These are phyloP conservation scores for Glareola pratincola DNA, from an alignment of 2,113 vertebrate genomes.

Conservation along the genomic window DNA sequence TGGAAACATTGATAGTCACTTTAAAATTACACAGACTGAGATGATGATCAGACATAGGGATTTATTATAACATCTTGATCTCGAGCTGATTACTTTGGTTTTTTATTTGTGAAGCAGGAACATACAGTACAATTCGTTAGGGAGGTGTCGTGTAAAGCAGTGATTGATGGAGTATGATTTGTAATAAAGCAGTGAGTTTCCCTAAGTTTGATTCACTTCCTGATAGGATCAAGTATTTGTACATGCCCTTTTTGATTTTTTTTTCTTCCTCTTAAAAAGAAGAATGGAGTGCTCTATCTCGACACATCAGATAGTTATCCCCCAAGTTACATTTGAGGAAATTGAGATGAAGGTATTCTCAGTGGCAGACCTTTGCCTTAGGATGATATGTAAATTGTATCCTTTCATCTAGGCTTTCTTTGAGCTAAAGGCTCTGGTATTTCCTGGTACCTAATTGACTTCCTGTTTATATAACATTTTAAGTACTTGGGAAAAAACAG, in stretches of 20 bases:
- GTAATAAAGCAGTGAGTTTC: background rate
- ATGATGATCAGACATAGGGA: background rate
- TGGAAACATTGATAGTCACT: background rate
- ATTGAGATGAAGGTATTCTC: slow-evolving; percentile 4
- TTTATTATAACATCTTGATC: background rate
- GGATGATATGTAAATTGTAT: slow-evolving; percentile 26
- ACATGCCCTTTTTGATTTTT: background rate
- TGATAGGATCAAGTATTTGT: background rate
- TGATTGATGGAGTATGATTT: background rate
- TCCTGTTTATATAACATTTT: slow-evolving; percentile 64
- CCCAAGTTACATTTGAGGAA: background rate
- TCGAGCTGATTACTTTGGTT: background rate
- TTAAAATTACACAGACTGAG: background rate
- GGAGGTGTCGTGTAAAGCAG: background rate
- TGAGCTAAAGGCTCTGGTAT: slow-evolving; percentile 60
- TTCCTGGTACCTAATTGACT: slow-evolving; percentile 68
- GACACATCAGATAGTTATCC: background rate
- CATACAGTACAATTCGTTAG: background rate
- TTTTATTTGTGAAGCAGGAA: background rate
- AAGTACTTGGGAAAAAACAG: slow-evolving; percentile 57
- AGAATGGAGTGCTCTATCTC: background rate
- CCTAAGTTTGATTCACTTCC: background rate
- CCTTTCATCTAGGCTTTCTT: slow-evolving; percentile 50
- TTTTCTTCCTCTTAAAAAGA: background rate
- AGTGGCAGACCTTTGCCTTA: slow-evolving; percentile 36